Base-by-base conservation (phyloP, 2,797 vertebrate genomes). In the Phyllotis vaccarum region DNA sequence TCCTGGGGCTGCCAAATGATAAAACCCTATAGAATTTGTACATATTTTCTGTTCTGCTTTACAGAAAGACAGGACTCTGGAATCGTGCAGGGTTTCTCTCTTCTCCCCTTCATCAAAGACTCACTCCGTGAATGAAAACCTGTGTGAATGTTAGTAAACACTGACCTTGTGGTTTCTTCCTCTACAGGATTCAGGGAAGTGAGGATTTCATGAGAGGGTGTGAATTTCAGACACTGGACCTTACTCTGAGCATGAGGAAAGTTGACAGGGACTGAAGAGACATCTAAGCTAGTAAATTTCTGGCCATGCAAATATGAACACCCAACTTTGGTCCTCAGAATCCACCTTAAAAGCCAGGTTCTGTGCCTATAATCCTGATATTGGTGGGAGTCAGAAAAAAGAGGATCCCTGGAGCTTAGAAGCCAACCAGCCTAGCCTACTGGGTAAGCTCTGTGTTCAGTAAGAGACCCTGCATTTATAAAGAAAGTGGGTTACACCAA, bases 71-170 rank as follows among this genome's bases (percentile, higher is more conserved):
- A 37, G 74, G 60, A 56, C 89, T 54, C 52, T 16, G 60, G 58
- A 54, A 29, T 34, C 46, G 22, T 10, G 24, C 0, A 37, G 16
- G 10, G 34, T 19, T 68, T 16, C 34, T n/a, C 66, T 34, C 68
- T 40, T 3, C 34, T 2, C 76, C 19, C 19, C 37, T 62, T 10
- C 3, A 66, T 90, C 46, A 62, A 86, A 88, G 91, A 62, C 31
- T 64, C 40, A 24, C 12, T 52, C 60, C 2, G 0, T 17, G n/a
- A 81, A 40, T 43, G 22, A 31, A 17, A 3, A 11, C n/a, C n/a
- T 10, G 14, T 21, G 52, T 13, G 86, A 40, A 10, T 49, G 27
- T 87, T 40, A 19, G 62, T 78, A 37, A 54, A n/a, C 12, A 8
- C 14, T 24, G 49, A 66, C 2, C 14, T 82, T 56, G 54, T 54